Conservation (phyloP, 2,797 vertebrate genomes). For the Gymnodraco acuticeps region DNA sequence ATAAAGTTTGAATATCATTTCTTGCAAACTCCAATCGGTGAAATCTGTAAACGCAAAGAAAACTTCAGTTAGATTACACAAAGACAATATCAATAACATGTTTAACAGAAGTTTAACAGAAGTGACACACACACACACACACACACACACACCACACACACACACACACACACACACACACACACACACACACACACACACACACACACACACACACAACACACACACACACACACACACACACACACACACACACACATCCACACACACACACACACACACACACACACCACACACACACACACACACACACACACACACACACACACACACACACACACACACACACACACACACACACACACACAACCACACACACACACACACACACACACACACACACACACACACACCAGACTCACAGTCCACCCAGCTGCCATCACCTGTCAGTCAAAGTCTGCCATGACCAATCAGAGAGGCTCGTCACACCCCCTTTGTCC, state of each 20-base stretch:
- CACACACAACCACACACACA: conserved; percentile 25
- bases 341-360: not conserved
- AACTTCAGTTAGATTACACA: not conserved
- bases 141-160: conserved; percentile 17
- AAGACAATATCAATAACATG: not conserved
- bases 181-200: conserved; percentile 16
- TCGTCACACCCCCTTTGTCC: conserved; percentile 63
- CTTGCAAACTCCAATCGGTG: no score
- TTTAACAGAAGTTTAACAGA: not conserved
- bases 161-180: conserved; percentile 22
- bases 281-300: no score
- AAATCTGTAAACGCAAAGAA: no score
- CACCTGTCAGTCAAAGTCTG: conserved; percentile 65
- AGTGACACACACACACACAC: no score
- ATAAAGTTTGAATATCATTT: no score
- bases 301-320: no score
- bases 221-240: conserved; percentile 12
- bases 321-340: no score
- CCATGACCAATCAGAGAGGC: conserved; percentile 68
- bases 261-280: no score
- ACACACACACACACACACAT: no score
- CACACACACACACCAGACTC: conserved; percentile 6
- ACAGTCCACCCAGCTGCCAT: conserved; percentile 61
- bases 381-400: conserved; percentile 15
- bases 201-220: conserved; percentile 24